These are phyloP conservation scores for Akabosia matsudoensis DNA, from an alignment of 1,140 invertebrate species.

Conservation along the genomic window DNA sequence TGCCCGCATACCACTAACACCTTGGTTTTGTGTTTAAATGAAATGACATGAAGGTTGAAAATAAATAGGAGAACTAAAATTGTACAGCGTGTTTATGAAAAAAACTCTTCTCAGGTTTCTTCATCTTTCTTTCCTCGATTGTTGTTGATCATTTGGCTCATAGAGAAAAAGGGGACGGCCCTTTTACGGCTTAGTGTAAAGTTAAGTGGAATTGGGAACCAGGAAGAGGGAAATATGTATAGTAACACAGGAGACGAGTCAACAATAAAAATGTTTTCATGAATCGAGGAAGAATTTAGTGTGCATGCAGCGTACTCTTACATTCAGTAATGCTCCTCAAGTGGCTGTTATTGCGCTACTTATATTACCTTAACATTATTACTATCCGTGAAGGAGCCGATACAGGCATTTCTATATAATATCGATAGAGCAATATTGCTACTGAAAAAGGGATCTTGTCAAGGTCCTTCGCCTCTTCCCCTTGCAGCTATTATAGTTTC, in stretches of 20 bases:
- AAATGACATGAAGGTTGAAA: not conserved
- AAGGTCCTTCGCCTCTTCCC: no score
- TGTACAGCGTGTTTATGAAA: not conserved
- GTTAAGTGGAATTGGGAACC: not conserved
- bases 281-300: not conserved
- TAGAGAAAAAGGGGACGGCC: constrained; percentile 9
- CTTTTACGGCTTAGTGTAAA: constrained; percentile 13
- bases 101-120: not conserved
- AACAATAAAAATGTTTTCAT: not conserved
- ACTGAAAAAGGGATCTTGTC: no score
- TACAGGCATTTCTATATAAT: no score
- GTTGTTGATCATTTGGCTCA: no score
- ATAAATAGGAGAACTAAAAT: not conserved
- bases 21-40: not conserved
- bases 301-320: not conserved
- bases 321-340: no score
- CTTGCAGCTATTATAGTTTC: no score
- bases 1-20: no score
- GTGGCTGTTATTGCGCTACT: not conserved
- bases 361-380: not conserved
- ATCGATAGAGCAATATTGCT: no score
- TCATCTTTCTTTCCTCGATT: no score
- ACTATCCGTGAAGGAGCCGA: no score
- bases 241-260: not conserved
- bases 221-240: not conserved